phyloP scores from a whole-genome alignment of 1,140 invertebrate genomes.

The Calosoma granatense region DNA sequence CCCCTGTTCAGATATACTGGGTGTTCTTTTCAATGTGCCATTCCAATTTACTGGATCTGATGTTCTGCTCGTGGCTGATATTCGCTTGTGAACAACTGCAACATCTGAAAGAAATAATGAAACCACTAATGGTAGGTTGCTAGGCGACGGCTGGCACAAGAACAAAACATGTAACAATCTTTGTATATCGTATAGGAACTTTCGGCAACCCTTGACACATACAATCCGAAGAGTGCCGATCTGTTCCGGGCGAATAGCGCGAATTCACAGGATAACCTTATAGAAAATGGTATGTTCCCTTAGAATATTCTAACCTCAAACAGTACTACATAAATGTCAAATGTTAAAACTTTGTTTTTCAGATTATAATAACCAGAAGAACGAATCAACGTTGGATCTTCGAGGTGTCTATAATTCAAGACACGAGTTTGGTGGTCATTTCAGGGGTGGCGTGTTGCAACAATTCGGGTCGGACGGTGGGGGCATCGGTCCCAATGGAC shows the following conservation, averaged over 20 bases:
- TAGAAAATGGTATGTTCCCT: conserved; percentile 36
- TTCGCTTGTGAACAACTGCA: conserved; percentile 75
- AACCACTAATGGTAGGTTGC: conserved; percentile 58
- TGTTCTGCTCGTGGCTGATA: conserved; percentile 74
- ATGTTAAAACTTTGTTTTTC: conserved; percentile 14
- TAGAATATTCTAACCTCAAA: neutral
- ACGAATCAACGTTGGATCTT: conserved; percentile 48
- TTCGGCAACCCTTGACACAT: conserved; percentile 66
- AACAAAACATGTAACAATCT: no score
- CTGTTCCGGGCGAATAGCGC: conserved; percentile 53
- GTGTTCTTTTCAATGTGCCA: conserved; percentile 58
- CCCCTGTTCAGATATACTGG: conserved; percentile 60
- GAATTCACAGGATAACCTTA: conserved; percentile 42
- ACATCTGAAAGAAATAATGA: conserved; percentile 75
- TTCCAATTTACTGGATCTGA: conserved; percentile 59
- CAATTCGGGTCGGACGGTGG: conserved; percentile 41
- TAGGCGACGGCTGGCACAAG: no score
- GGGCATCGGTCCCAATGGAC: conserved; percentile 55
- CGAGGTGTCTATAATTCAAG: conserved; percentile 63
- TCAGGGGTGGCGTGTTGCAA: conserved; percentile 52
- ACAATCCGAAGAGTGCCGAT: conserved; percentile 66
- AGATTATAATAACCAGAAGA: conserved; percentile 30
- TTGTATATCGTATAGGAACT: conserved; percentile 40
- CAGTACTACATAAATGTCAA: no score
- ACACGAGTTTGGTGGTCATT: conserved; percentile 63